Conservation (phyloP, 2,797 vertebrate species). For the Oophaga sylvatica region DNA sequence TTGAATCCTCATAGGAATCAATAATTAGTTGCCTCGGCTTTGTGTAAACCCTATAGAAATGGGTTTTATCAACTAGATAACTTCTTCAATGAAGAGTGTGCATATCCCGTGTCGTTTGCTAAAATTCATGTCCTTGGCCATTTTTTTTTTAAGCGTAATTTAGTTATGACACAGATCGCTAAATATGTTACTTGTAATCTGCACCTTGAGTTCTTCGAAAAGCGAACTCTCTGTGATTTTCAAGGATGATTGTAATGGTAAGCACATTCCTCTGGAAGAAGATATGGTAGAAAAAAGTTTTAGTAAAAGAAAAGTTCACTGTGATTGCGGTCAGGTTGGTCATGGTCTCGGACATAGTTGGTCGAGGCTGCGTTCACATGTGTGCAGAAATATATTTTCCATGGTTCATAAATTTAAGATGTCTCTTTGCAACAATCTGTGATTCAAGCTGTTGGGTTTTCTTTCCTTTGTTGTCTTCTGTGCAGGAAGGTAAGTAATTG, state of each 20-base stretch:
- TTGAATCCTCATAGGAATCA: too few relatives aligned
- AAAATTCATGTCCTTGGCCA: conserved; percentile 26
- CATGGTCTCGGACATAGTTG: background rate
- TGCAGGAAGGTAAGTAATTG: too few relatives aligned
- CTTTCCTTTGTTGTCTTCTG: too few relatives aligned
- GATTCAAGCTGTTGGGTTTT: too few relatives aligned
- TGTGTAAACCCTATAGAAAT: too few relatives aligned
- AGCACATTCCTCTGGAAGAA: conserved; percentile 43
- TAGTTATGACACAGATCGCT: background rate
- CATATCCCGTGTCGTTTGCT: background rate
- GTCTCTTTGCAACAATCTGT: too few relatives aligned
- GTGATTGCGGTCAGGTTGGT: background rate
- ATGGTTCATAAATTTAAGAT: too few relatives aligned
- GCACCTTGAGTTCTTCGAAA: conserved; percentile 29
- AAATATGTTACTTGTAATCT: background rate
- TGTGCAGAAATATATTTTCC: background rate
- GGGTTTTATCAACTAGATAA: too few relatives aligned
- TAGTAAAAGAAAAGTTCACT: background rate
- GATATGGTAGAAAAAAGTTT: background rate
- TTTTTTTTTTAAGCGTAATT: background rate
- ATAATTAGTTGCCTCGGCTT: too few relatives aligned
- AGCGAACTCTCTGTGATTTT: conserved; percentile 37
- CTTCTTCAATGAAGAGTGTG: too few relatives aligned
- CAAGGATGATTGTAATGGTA: conserved; percentile 44
- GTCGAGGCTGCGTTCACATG: background rate